Evolutionary conservation across 2,797 vertebrate species (phyloP).

Genomic region (Epinephelus malabaricus): DNA sequence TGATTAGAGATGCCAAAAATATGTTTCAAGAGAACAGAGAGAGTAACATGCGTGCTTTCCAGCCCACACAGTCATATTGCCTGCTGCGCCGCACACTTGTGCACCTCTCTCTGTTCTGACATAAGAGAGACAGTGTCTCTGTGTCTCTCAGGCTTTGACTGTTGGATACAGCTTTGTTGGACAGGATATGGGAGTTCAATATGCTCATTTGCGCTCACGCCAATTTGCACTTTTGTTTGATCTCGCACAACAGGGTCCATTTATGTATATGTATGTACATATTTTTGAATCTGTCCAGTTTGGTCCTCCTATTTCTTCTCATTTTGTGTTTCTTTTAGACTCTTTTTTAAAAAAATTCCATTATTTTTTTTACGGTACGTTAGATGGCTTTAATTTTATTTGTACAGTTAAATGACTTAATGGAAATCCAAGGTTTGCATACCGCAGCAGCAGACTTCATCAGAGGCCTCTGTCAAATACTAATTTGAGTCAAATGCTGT

Average conservation of each 20-base stretch:
- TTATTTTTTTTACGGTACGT: background rate
- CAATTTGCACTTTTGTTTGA: conserved; percentile 53
- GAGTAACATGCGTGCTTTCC: conserved; percentile 44
- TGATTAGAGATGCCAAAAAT: conserved; percentile 70
- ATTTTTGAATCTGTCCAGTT: conserved; percentile 13
- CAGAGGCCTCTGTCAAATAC: conserved; percentile 36
- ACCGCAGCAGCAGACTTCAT: conserved; percentile 16
- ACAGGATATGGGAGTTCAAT: conserved; percentile 51
- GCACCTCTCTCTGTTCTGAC: conserved; percentile 64
- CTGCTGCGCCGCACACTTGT: conserved; percentile 61
- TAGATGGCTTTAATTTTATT: conserved; percentile 10
- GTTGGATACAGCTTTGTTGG: conserved; percentile 56
- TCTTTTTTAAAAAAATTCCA: background rate
- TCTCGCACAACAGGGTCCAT: conserved; percentile 12
- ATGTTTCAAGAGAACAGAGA: conserved; percentile 63
- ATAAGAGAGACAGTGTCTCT: conserved; percentile 54
- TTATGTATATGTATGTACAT: background rate
- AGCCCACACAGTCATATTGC: conserved; percentile 66
- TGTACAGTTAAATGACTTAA: background rate
- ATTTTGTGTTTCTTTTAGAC: background rate
- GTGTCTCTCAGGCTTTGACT: conserved; percentile 66
- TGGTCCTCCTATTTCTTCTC: background rate
- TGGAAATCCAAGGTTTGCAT: conserved; percentile 2
- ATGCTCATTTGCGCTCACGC: conserved; percentile 51
- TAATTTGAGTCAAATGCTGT: conserved; percentile 53